A percentile compares a stretch with the other conserved stretches of the same genome.
phyloP scores from a whole-genome alignment of 2,888 invertebrate species.

The Pomacea canaliculata region DNA sequence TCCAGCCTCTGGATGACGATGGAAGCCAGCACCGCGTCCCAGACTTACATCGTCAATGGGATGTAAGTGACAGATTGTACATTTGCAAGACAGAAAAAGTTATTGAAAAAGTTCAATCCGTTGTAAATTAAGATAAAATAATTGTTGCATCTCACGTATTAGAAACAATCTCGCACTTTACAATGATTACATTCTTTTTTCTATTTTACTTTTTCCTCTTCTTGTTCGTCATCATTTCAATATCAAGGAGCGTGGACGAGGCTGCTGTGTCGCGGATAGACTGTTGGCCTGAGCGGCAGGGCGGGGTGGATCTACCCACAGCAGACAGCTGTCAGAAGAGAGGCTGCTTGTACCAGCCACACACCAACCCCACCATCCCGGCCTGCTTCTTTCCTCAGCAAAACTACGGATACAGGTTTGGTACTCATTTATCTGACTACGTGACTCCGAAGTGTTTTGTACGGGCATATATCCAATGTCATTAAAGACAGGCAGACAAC shows the following conservation, averaged over 20 bases:
- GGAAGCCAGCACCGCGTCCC: no score
- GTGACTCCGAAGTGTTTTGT: background rate
- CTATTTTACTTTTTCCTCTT: no score
- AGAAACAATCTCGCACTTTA: no score
- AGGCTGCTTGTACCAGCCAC: constrained; percentile 20
- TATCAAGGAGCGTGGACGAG: background rate
- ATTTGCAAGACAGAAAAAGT: background rate
- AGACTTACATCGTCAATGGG: no score
- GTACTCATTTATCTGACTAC: background rate
- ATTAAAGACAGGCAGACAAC: no score
- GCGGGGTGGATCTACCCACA: constrained; percentile 42
- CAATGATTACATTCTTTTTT: no score
- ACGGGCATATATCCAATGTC: no score
- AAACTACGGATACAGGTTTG: constrained; percentile 11
- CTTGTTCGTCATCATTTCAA: no score
- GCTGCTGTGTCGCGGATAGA: constrained; percentile 36
- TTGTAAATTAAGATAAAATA: no score
- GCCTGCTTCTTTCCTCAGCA: constrained; percentile 20
- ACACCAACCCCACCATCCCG: constrained; percentile 1
- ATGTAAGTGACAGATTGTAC: no score
- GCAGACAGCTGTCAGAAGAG: constrained; percentile 27
- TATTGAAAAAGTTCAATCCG: background rate
- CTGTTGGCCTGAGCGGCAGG: constrained; percentile 49
- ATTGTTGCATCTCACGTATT: no score
- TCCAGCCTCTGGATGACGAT: no score